Conservation (phyloP, 2,888 invertebrate genomes). For the Nomada goodeniana region DNA sequence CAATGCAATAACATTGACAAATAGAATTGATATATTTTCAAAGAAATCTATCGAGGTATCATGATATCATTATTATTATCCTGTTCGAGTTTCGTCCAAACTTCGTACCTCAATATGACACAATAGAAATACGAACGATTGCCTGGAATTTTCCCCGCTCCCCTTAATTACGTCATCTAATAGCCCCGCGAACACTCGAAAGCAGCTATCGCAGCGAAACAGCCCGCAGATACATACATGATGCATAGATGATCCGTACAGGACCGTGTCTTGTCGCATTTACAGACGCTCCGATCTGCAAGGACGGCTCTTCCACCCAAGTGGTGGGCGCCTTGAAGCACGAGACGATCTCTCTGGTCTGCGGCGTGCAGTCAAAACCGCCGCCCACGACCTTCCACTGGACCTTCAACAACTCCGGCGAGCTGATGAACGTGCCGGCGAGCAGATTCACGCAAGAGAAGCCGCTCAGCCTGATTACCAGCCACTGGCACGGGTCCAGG, state of each 20-base stretch:
- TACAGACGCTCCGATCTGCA: conserved; percentile 80
- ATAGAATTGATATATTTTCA: too few relatives aligned
- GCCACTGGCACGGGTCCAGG: conserved; percentile 88
- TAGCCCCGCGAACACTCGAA: too few relatives aligned
- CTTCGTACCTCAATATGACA: too few relatives aligned
- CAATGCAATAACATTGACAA: too few relatives aligned
- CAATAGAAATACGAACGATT: too few relatives aligned
- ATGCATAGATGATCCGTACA: conserved; percentile 15
- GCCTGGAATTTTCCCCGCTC: too few relatives aligned
- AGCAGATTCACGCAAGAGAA: conserved; percentile 85
- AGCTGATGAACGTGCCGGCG: conserved; percentile 91
- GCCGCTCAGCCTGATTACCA: conserved; percentile 77
- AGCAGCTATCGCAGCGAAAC: too few relatives aligned
- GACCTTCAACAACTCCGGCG: conserved; percentile 96
- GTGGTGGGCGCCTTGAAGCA: conserved; percentile 94
- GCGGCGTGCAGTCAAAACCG: conserved; percentile 95
- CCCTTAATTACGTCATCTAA: too few relatives aligned
- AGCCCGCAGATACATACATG: too few relatives aligned
- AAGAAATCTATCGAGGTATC: too few relatives aligned
- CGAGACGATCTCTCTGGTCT: conserved; percentile 93
- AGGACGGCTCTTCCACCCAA: conserved; percentile 89
- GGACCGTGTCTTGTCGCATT: conserved; percentile 34
- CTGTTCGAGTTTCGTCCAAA: too few relatives aligned
- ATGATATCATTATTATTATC: too few relatives aligned
- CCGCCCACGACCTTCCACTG: conserved; percentile 93